Percentiles rank a stretch among this genome's conserved stretches.
These are phyloP conservation scores for Plutomurus gul DNA, from an alignment of 1,140 invertebrate genomes.

Conservation along the genomic window DNA sequence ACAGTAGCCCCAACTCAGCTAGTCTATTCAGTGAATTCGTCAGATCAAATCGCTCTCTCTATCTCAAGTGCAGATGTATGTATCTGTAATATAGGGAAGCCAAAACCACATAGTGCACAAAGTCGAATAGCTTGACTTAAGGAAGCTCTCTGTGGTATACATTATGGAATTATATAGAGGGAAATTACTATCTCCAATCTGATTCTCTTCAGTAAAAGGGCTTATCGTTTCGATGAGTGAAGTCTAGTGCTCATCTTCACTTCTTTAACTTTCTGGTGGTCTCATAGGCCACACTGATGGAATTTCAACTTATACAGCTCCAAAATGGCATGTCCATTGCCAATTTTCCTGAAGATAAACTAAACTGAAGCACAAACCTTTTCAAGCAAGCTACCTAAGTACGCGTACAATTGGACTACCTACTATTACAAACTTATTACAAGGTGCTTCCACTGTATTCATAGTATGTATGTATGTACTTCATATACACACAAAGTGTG, in stretches of 20 bases:
- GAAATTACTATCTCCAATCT: background rate
- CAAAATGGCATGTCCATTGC: background rate
- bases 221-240: slow-evolving; percentile 8
- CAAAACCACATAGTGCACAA: too few species aligned
- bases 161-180: background rate
- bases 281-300: slow-evolving; percentile 5
- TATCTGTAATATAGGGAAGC: background rate
- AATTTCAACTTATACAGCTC: background rate
- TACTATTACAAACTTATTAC: too few species aligned
- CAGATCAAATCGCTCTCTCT: background rate
- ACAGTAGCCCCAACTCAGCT: slow-evolving; percentile 12
- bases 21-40: slow-evolving; percentile 17
- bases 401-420: background rate
- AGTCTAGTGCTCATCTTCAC: slow-evolving; percentile 22
- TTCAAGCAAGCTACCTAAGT: background rate
- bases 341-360: background rate
- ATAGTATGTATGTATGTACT: too few species aligned
- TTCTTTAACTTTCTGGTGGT: slow-evolving; percentile 20
- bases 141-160: too few species aligned
- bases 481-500: too few species aligned
- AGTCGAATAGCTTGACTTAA: too few species aligned
- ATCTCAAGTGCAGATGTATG: background rate
- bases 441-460: too few species aligned
- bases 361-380: background rate
- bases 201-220: slow-evolving; percentile 5